phyloP scores from a whole-genome alignment of 1,140 invertebrate genomes.

The Hirudo medicinalis region DNA sequence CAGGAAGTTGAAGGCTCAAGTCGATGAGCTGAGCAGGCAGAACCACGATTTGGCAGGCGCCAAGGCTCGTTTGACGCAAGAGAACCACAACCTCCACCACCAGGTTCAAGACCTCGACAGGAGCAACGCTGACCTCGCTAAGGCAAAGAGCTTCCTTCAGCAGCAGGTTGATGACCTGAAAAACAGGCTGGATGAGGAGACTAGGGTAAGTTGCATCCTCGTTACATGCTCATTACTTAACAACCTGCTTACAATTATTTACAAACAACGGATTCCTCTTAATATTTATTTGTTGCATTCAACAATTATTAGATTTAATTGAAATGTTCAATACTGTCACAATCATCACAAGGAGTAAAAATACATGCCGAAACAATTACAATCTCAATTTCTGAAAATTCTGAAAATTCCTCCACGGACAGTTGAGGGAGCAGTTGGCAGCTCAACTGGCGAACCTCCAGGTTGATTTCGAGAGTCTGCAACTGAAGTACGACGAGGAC shows the following conservation, averaged over 20 bases:
- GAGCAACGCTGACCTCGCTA: slow-evolving; percentile 36
- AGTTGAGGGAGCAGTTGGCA: slow-evolving; percentile 22
- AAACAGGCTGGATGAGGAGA: slow-evolving; percentile 38
- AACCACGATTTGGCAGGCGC: slow-evolving; percentile 34
- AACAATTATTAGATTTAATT: background rate
- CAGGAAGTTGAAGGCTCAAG: slow-evolving; percentile 33
- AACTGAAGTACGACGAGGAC: slow-evolving; percentile 39
- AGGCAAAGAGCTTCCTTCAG: slow-evolving; percentile 36
- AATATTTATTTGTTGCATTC: background rate
- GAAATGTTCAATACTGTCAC: background rate
- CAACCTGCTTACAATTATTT: background rate
- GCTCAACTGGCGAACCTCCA: slow-evolving; percentile 34
- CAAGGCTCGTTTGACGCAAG: slow-evolving; percentile 37
- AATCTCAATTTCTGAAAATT: background rate
- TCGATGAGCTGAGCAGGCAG: slow-evolving; percentile 39
- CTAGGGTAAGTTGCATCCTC: slow-evolving; percentile 10
- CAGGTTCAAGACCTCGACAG: slow-evolving; percentile 40
- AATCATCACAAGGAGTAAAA: background rate
- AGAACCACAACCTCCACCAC: slow-evolving; percentile 41
- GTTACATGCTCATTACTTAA: background rate
- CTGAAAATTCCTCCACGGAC: background rate
- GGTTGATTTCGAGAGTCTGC: slow-evolving; percentile 39
- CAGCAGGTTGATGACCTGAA: slow-evolving; percentile 36
- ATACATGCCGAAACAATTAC: background rate
- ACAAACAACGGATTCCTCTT: background rate